Base-by-base conservation (phyloP, 2,888 invertebrate species). In the Iphiclides podalirius region DNA sequence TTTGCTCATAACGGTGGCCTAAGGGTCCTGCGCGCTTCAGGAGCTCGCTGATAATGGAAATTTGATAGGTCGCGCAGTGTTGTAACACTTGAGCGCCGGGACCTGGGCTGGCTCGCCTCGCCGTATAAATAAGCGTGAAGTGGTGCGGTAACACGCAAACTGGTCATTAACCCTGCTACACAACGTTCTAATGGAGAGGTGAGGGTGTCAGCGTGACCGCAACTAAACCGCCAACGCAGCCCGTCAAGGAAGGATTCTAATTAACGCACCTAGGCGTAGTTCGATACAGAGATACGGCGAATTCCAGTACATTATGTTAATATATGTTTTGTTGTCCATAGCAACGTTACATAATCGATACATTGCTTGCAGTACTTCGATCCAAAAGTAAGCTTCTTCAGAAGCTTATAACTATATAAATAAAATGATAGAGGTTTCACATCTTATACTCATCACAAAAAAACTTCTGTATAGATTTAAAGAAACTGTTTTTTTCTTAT, bases 81-180 rank as follows among this genome's bases (percentile, higher is more conserved):
- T 70, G 74, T 70, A 72, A 72, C 70, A 72, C 75, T 79, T 73
- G 76, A 80, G 77, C 74, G 75, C 72, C 67, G 72, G 67, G 61
- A 63, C 63, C 63, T 61, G 66, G 70, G 77, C 79, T 78, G 76
- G 75, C 75, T 75, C 70, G 73, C 70, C 67, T 75, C 79, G 69
- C 74, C 72, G 76, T 81, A 82, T 84, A 86, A 86, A 87, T 82
- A 86, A 82, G 77, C 84, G 74, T 79, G 72, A 79, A 83, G 83
- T 75, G 74, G 77, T 72, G 68, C 60, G 63, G 60, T 60, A 74
- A 73, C 87, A 88, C 87, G 87, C 87, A 71, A 88, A 73, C 70
- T 62, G 77, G 77, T 87, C 87, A 72, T 88, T 86, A 86, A 78
- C 79, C 79, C 79, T 79, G 74, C 75, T 73, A 70, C 72, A 67